These are phyloP conservation scores for Odontocolon sp. DNA, from an alignment of 2,888 invertebrate genomes.

Conservation along the genomic window DNA sequence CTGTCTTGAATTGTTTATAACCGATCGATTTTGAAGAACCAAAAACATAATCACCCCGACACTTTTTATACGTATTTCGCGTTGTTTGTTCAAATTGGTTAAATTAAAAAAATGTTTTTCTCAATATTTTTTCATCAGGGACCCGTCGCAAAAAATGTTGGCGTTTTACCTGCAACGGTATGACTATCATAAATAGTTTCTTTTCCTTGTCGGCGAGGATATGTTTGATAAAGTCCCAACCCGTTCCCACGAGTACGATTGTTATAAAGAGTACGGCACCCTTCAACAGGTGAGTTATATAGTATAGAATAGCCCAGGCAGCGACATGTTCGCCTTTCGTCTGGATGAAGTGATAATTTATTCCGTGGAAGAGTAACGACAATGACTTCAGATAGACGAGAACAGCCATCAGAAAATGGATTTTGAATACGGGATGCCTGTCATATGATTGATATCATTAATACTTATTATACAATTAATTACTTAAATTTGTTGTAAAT, in stretches of 20 bases:
- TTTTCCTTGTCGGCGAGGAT: conserved; percentile 98
- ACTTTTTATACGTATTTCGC: no score
- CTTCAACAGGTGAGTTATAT: conserved; percentile 97
- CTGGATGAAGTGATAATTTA: conserved; percentile 97
- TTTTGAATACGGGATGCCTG: conserved; percentile 93
- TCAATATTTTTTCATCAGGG: no score
- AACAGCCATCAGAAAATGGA: conserved; percentile 98
- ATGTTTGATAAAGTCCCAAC: conserved; percentile 99
- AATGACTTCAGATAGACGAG: conserved; percentile 95
- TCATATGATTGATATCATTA: no score
- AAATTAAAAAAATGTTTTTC: no score
- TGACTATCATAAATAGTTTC: conserved; percentile 98
- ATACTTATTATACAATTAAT: conserved; percentile 29
- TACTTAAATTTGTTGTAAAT: conserved; percentile 8
- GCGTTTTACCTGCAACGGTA: conserved; percentile 95
- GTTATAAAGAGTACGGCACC: conserved; percentile 97
- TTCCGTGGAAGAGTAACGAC: conserved; percentile 96
- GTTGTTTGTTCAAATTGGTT: no score
- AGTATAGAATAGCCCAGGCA: conserved; percentile 98
- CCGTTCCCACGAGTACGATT: conserved; percentile 97
- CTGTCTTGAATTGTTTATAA: no score
- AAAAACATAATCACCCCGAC: no score
- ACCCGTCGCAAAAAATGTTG: no score
- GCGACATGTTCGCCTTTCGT: conserved; percentile 96
- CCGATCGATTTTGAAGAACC: no score